Percentiles rank a stretch among this genome's conserved stretches.
Conservation (phyloP, 2,797 vertebrate genomes). For the Apogon hyalosoma region DNA sequence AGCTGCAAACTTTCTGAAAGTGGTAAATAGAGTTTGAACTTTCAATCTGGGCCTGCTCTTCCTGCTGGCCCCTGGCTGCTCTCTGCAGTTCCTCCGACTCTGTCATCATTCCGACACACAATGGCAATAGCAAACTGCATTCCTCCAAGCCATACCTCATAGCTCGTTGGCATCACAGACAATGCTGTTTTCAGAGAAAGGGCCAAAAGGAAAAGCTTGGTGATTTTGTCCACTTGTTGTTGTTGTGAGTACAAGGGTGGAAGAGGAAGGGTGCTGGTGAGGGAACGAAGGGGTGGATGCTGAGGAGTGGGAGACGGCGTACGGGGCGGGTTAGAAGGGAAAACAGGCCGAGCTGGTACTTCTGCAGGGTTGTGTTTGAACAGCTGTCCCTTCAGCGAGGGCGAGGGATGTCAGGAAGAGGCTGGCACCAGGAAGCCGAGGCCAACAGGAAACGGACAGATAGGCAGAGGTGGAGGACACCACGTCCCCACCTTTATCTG, state of each 20-base stretch:
- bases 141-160: conserved; percentile 52
- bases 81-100: conserved; percentile 35
- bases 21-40: neutral
- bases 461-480: neutral
- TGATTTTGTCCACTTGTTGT: conserved; percentile 41
- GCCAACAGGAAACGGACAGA: conserved; percentile 33
- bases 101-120: conserved; percentile 46
- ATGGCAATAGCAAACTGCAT: conserved; percentile 42
- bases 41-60: conserved; percentile 15
- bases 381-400: conserved; percentile 40
- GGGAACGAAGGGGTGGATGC: neutral
- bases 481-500: neutral
- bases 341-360: conserved; percentile 4
- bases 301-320: neutral
- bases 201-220: conserved; percentile 34
- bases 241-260: conserved; percentile 6
- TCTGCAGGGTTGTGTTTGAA: conserved; percentile 28
- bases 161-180: conserved; percentile 48
- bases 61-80: conserved; percentile 20
- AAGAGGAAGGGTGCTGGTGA: conserved; percentile 29
- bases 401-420: conserved; percentile 52
- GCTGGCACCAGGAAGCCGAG: conserved; percentile 37
- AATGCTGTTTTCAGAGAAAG: conserved; percentile 50
- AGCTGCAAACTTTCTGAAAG: neutral
- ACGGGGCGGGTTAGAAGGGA: neutral